These are phyloP conservation scores for Enteromius thamalakanensis DNA, from an alignment of 2,797 vertebrate genomes.

Conservation along the genomic window DNA sequence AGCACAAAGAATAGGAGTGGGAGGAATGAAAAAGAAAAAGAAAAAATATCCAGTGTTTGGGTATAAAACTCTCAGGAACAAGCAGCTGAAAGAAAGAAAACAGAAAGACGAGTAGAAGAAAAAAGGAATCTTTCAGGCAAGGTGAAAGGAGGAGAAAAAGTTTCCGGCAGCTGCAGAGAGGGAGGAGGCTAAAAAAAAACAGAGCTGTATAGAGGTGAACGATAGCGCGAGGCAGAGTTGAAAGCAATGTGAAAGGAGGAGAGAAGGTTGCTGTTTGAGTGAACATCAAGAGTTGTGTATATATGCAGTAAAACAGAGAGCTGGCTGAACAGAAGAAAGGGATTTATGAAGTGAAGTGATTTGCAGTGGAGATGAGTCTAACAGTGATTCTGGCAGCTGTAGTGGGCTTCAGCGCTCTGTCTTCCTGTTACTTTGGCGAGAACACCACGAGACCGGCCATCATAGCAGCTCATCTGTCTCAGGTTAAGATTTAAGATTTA, in stretches of 20 bases:
- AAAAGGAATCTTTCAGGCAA: constrained; percentile 7
- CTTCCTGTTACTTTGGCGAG: constrained; percentile 46
- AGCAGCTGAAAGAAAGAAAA: constrained; percentile 28
- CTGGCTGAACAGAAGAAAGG: constrained; percentile 4
- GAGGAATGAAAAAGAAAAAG: constrained; percentile 64
- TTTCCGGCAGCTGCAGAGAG: constrained; percentile 13
- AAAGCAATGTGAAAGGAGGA: constrained; percentile 31
- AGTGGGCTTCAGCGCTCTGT: constrained; percentile 68
- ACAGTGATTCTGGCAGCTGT: constrained; percentile 63
- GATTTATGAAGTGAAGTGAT: constrained; percentile 35
- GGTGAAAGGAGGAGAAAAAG: constrained; percentile 31
- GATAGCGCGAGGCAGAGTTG: neutral
- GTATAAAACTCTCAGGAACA: constrained; percentile 42
- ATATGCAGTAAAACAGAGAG: neutral
- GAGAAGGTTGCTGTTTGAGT: constrained; percentile 7
- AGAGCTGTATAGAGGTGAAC: constrained; percentile 9
- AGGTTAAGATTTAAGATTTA: constrained; percentile 31
- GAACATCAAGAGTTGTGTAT: constrained; percentile 21
- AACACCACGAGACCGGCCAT: constrained; percentile 9
- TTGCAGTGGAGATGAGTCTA: constrained; percentile 48
- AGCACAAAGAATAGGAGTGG: constrained; percentile 75
- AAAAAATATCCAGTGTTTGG: constrained; percentile 73
- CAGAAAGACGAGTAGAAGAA: constrained; percentile 47
- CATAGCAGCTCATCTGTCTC: constrained; percentile 29
- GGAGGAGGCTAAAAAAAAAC: constrained; percentile 28